Conservation (phyloP, 2,888 invertebrate genomes). For the Mimachlamys varia region DNA sequence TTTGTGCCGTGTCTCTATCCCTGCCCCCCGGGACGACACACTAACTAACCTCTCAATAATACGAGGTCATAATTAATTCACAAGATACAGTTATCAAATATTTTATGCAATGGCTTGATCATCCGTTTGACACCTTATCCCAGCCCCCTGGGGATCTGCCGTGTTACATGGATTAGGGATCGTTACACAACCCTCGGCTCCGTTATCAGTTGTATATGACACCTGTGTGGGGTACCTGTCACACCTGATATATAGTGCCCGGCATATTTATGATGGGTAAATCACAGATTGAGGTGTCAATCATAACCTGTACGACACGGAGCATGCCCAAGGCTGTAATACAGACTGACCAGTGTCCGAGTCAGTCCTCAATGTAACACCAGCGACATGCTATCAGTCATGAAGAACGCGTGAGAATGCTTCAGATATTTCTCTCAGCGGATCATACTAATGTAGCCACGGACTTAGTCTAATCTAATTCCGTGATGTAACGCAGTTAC, state of each 20-base stretch:
- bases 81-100: not conserved
- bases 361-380: too few species aligned
- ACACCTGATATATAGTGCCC: not conserved
- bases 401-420: too few species aligned
- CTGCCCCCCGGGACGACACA: too few species aligned
- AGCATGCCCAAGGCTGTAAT: not conserved
- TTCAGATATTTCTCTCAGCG: too few species aligned
- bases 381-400: too few species aligned
- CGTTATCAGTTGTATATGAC: constrained; percentile 23
- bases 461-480: too few species aligned
- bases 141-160: not conserved
- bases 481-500: too few species aligned
- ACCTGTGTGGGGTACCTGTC: constrained; percentile 6
- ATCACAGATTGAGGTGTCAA: not conserved
- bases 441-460: too few species aligned
- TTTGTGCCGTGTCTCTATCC: not conserved
- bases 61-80: not conserved
- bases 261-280: not conserved
- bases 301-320: not conserved
- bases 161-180: not conserved
- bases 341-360: not conserved
- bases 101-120: not conserved
- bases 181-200: not conserved
- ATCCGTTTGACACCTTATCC: not conserved
- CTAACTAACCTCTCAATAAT: not conserved